A percentile compares a stretch with the other conserved stretches of the same genome.
Conservation (phyloP, 2,113 vertebrate species). For the Scartelaos histophorus region DNA sequence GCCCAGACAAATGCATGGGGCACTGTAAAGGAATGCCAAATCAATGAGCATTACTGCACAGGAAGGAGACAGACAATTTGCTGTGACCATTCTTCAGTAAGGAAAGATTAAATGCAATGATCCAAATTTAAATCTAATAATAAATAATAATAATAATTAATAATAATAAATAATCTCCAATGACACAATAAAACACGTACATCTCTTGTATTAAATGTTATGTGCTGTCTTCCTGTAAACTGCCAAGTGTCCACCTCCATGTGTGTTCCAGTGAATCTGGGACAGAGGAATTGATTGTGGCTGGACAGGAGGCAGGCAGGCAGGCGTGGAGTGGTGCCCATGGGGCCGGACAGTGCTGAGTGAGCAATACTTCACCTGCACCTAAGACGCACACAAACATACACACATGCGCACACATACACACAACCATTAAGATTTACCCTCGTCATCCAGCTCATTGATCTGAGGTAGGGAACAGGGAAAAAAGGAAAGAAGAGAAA, state of each 20-base stretch:
- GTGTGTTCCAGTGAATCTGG: slow-evolving; percentile 5
- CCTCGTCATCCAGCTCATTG: slow-evolving; percentile 57
- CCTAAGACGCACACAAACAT: slow-evolving; percentile 13
- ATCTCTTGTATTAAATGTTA: neutral
- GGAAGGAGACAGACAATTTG: neutral
- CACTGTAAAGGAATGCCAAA: neutral
- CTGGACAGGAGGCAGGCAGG: slow-evolving; percentile 71
- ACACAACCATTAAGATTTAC: slow-evolving; percentile 63
- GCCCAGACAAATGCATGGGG: neutral
- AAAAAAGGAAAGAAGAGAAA: slow-evolving; percentile 24
- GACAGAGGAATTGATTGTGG: slow-evolving; percentile 68
- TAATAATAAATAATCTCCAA: neutral
- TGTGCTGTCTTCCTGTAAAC: neutral
- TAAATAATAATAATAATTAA: too few species aligned
- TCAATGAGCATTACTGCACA: slow-evolving; percentile 2
- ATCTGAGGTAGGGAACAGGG: slow-evolving; percentile 53
- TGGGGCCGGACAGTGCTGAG: slow-evolving; percentile 67
- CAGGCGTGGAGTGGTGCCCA: slow-evolving; percentile 65
- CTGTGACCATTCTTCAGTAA: neutral
- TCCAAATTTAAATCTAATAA: neutral
- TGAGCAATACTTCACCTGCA: slow-evolving; percentile 70
- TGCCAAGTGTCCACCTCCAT: slow-evolving; percentile 21
- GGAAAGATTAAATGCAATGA: neutral
- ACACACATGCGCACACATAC: slow-evolving; percentile 21
- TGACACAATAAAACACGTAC: neutral